A percentile compares a stretch with the other conserved stretches of the same genome.
Evolutionary conservation across 2,888 invertebrate species (phyloP).

Genomic region (Ariolimax columbianus): DNA sequence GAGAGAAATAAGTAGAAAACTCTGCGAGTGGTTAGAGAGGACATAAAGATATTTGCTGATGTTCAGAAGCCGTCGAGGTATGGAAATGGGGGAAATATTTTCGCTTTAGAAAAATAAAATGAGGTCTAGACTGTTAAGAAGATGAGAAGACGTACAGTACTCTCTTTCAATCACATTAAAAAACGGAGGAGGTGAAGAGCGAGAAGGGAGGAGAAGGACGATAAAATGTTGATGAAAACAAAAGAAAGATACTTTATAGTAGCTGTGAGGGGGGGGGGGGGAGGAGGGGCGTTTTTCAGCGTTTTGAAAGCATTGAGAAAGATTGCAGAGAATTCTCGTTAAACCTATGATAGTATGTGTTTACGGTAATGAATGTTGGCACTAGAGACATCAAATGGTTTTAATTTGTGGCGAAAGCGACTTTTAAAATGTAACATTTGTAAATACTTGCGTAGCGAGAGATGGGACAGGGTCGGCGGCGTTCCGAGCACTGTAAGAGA

Average conservation of each 20-base stretch:
- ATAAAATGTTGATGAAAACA: no score
- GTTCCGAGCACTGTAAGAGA: no score
- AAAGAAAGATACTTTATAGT: not conserved
- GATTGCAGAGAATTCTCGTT: not conserved
- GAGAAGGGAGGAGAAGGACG: not conserved
- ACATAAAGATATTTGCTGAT: slow-evolving; percentile 10
- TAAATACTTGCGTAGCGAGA: not conserved
- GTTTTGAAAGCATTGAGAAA: not conserved
- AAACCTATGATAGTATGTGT: not conserved
- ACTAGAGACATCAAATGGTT: not conserved
- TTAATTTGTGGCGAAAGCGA: not conserved
- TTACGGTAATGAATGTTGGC: not conserved
- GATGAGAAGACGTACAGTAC: not conserved
- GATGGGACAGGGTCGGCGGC: no score
- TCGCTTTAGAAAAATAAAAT: not conserved
- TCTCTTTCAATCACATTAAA: not conserved
- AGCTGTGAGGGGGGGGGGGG: not conserved
- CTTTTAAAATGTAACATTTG: not conserved
- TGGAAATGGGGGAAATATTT: slow-evolving; percentile 1
- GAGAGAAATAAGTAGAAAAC: not conserved
- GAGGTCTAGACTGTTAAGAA: not conserved
- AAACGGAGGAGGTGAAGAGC: not conserved
- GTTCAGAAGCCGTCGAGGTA: no score
- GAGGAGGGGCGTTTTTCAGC: not conserved
- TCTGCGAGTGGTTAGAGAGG: not conserved